Conservation (phyloP, 2,113 vertebrate species). For the Megaleporinus macrocephalus region DNA sequence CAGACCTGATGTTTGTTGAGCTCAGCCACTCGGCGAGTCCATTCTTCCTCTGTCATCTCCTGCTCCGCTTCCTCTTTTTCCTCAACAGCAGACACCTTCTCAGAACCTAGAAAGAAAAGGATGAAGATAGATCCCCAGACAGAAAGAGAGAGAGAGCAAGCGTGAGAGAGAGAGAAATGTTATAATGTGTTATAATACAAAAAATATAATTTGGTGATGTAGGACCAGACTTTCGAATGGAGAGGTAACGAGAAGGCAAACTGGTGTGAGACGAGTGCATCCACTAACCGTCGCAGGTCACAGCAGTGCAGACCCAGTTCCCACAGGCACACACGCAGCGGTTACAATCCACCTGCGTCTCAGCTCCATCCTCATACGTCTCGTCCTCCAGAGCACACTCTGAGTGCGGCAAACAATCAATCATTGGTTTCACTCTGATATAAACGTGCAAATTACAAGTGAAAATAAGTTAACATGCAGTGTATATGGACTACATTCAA, state of each 20-base stretch:
- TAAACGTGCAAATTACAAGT: background rate
- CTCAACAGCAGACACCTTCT: conserved; percentile 69
- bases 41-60: conserved; percentile 86
- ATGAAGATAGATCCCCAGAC: conserved; percentile 29
- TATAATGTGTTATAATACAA: background rate
- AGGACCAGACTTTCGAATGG: background rate
- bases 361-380: conserved; percentile 88
- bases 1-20: conserved; percentile 87
- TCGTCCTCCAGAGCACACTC: conserved; percentile 94
- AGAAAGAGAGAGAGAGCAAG: background rate
- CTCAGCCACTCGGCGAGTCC: conserved; percentile 82
- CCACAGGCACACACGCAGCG: conserved; percentile 95
- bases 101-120: conserved; percentile 34
- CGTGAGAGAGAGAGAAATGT: background rate
- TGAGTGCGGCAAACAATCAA: conserved; percentile 53
- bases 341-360: conserved; percentile 92
- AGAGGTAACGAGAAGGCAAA: background rate
- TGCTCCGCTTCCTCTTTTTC: conserved; percentile 67
- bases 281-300: conserved; percentile 86
- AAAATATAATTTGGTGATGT: background rate
- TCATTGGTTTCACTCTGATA: background rate
- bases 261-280: background rate
- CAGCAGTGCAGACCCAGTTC: conserved; percentile 95
- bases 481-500: no score
- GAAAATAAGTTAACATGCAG: no score